Evolutionary conservation across 2,797 vertebrate species (phyloP).

Genomic region (Rousettus madagascariensis): DNA sequence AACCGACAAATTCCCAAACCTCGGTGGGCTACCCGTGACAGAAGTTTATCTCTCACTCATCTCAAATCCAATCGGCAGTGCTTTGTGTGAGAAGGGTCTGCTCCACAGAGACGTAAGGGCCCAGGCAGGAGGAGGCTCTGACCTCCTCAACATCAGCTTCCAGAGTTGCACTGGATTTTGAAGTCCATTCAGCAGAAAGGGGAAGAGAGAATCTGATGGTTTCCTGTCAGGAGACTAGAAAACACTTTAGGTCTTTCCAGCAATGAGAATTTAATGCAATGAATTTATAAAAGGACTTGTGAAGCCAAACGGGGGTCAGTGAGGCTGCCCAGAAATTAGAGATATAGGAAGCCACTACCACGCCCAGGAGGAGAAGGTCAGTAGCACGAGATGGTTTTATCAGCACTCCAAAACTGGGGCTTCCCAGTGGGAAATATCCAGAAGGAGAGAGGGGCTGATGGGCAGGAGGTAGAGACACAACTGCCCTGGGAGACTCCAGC

Average conservation of each 20-base stretch:
- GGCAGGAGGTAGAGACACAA: background rate
- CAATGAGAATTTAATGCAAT: background rate
- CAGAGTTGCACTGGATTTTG: background rate
- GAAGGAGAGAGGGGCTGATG: background rate
- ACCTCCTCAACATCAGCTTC: background rate
- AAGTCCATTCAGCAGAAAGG: background rate
- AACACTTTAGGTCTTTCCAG: background rate
- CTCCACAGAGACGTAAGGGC: fast-evolving
- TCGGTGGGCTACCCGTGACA: background rate
- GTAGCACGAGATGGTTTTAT: background rate
- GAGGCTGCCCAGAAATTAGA: background rate
- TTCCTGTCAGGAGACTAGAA: background rate
- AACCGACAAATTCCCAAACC: background rate
- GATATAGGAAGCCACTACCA: background rate
- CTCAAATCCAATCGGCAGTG: background rate
- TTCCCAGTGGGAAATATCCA: background rate
- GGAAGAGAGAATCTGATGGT: background rate
- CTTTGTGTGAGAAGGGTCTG: background rate
- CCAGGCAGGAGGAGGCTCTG: background rate
- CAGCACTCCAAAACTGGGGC: background rate
- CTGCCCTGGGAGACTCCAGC: no score
- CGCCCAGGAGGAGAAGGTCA: background rate
- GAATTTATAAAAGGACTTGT: background rate
- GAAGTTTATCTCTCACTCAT: background rate
- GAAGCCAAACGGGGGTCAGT: background rate